Percentiles rank a stretch among this genome's conserved stretches.
Conservation (phyloP, 2,113 vertebrate species). For the Balaenoptera acutorostrata region DNA sequence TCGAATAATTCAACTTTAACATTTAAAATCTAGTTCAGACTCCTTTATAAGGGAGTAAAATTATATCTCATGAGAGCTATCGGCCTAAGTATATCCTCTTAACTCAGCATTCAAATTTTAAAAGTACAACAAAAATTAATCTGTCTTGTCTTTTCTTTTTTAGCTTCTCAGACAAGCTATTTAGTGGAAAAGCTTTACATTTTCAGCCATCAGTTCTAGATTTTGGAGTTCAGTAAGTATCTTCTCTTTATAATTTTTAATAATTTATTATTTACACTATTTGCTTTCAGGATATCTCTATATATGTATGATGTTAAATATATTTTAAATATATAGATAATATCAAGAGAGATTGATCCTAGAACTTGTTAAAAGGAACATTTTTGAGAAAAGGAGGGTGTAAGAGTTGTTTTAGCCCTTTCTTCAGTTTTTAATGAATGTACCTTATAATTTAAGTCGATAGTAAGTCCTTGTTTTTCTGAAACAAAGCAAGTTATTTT, state of each 20-base stretch:
- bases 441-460: background rate
- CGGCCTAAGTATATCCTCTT: background rate
- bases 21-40: conserved; percentile 13
- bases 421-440: background rate
- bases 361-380: conserved; percentile 27
- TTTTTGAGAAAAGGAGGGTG: background rate
- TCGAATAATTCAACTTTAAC: background rate
- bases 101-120: background rate
- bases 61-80: background rate
- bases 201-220: conserved; percentile 93
- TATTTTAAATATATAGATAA: background rate
- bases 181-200: conserved; percentile 87
- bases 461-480: background rate
- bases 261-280: background rate
- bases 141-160: conserved; percentile 47
- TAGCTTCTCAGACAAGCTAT: conserved; percentile 89
- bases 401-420: background rate
- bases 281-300: background rate
- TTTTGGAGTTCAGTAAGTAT: conserved; percentile 96
- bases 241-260: conserved; percentile 26
- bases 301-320: background rate
- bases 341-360: background rate
- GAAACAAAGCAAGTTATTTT: background rate
- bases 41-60: background rate
- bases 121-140: conserved; percentile 8